Conservation (phyloP, 2,888 invertebrate genomes). For the Xylota segnis region DNA sequence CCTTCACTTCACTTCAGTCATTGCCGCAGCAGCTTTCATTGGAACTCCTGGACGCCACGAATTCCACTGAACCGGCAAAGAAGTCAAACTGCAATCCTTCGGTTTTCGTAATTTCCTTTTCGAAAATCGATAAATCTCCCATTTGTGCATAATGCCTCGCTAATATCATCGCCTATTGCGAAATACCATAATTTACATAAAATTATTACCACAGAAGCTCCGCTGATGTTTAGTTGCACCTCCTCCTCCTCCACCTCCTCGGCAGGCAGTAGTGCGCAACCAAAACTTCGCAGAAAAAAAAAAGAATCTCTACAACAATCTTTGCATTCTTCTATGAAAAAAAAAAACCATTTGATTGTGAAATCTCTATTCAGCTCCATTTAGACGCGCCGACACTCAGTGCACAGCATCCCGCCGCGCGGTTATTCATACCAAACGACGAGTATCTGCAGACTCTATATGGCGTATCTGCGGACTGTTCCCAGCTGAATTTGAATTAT, state of each 20-base stretch:
- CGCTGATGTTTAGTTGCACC: slow-evolving; percentile 9
- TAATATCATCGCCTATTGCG: slow-evolving; percentile 45
- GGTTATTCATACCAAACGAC: slow-evolving; percentile 27
- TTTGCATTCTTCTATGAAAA: slow-evolving; percentile 28
- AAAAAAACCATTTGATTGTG: slow-evolving; percentile 49
- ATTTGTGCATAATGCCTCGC: slow-evolving; percentile 56
- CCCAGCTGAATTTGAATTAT: slow-evolving; percentile 67
- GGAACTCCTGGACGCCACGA: slow-evolving; percentile 24
- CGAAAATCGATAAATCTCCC: slow-evolving; percentile 67
- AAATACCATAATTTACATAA: slow-evolving; percentile 74
- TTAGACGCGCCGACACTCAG: slow-evolving; percentile 51
- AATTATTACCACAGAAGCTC: slow-evolving; percentile 70
- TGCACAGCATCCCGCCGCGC: slow-evolving; percentile 32
- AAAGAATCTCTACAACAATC: slow-evolving; percentile 21
- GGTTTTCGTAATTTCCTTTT: slow-evolving; percentile 42
- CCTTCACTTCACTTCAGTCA: neutral
- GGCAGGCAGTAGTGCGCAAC: slow-evolving; percentile 11
- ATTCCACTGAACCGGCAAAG: slow-evolving; percentile 33
- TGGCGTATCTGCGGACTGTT: neutral
- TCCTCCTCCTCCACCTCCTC: neutral
- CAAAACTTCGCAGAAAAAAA: neutral
- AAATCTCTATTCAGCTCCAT: slow-evolving; percentile 68
- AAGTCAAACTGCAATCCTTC: slow-evolving; percentile 31
- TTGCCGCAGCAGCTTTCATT: slow-evolving; percentile 7
- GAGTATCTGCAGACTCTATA: neutral